A percentile compares a stretch with the other conserved stretches of the same genome.
Conservation (phyloP, 2,113 vertebrate genomes). For the Euleptes europaea region DNA sequence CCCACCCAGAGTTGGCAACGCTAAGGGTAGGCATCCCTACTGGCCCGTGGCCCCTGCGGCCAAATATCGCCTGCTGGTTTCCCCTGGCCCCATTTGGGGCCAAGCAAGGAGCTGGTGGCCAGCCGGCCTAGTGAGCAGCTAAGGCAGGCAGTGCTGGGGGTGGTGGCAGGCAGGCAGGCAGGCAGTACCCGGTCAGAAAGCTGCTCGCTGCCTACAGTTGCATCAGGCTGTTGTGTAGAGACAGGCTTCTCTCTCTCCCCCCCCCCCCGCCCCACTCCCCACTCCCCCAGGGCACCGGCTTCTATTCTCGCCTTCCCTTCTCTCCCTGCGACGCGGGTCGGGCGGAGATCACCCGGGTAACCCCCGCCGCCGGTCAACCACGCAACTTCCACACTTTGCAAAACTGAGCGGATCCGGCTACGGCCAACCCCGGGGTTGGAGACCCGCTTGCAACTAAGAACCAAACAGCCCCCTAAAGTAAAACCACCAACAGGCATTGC, state of each 20-base stretch:
- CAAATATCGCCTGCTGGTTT: too few relatives aligned
- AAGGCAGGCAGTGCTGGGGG: neutral
- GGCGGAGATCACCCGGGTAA: neutral
- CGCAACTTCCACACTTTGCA: conserved; percentile 8
- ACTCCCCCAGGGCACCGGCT: neutral
- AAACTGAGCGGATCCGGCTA: neutral
- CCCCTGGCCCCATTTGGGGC: neutral
- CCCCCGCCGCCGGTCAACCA: neutral
- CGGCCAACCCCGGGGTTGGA: neutral
- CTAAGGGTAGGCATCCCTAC: neutral
- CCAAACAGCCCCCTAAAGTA: neutral
- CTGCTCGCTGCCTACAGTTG: neutral
- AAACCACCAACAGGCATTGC: neutral
- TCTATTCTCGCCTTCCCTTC: neutral
- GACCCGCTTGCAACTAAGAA: neutral
- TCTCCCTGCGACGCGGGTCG: conserved; percentile 1
- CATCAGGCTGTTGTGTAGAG: conserved; percentile 5
- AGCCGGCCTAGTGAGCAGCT: neutral
- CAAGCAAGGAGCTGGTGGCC: neutral
- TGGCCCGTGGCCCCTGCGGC: neutral
- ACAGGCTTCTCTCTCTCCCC: neutral
- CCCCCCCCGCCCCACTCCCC: too few relatives aligned
- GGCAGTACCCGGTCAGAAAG: neutral
- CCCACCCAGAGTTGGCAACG: too few relatives aligned
- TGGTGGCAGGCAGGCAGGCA: neutral